Conservation (phyloP, 2,888 invertebrate genomes). For the Drosophila vallismaia region DNA sequence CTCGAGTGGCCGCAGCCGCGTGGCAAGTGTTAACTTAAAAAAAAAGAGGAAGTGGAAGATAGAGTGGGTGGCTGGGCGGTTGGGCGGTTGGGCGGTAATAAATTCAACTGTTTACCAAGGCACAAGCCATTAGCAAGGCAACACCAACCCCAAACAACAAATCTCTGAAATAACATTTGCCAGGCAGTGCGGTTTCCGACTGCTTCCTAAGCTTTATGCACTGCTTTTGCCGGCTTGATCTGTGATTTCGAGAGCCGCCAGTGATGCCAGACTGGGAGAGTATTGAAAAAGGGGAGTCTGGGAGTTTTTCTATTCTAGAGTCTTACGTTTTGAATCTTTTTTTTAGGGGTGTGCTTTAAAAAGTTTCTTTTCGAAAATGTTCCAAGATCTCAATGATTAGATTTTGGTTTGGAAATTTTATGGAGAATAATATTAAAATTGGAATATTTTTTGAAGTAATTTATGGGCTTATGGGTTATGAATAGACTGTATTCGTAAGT, state of each 20-base stretch:
- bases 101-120: constrained; percentile 79
- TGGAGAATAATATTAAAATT: too few species aligned
- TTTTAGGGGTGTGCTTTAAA: too few species aligned
- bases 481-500: too few species aligned
- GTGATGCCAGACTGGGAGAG: constrained; percentile 5
- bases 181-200: constrained; percentile 22
- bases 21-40: constrained; percentile 80
- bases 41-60: constrained; percentile 16
- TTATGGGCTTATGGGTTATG: too few species aligned
- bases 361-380: too few species aligned
- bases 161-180: constrained; percentile 80
- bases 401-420: too few species aligned
- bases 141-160: constrained; percentile 79
- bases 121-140: constrained; percentile 81
- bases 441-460: too few species aligned
- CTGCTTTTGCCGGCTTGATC: constrained; percentile 5
- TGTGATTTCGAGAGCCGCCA: constrained; percentile 10
- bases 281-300: constrained; percentile 10
- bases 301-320: too few species aligned
- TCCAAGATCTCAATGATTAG: too few species aligned
- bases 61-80: neutral
- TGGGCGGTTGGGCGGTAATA: constrained; percentile 59
- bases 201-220: constrained; percentile 9
- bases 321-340: too few species aligned
- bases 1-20: constrained; percentile 78